Conservation (phyloP, 2,888 invertebrate species). For the Coleophora deauratella region DNA sequence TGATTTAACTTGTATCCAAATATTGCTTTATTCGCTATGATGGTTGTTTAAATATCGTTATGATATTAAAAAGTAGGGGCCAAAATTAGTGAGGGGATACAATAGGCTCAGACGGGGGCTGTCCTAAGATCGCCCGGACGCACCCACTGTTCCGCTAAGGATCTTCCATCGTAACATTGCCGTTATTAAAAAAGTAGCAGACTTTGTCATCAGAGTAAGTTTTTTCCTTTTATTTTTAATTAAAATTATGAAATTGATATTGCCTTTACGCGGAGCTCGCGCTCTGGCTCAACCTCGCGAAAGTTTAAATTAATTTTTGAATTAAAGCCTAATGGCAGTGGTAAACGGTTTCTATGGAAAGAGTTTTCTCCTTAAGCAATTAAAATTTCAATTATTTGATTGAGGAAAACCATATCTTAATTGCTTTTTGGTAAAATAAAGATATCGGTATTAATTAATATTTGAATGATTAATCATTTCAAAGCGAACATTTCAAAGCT, state of each 20-base stretch:
- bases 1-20: no score
- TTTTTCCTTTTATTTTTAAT: constrained; percentile 57
- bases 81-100: no score
- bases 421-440: constrained; percentile 47
- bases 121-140: constrained; percentile 10
- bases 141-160: constrained; percentile 24
- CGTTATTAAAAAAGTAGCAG: constrained; percentile 74
- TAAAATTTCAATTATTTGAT: constrained; percentile 62
- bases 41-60: no score
- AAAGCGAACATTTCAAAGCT: constrained; percentile 5
- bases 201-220: constrained; percentile 72
- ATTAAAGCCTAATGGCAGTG: constrained; percentile 68
- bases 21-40: no score
- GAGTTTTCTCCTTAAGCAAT: constrained; percentile 59
- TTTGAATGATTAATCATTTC: constrained; percentile 19
- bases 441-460: constrained; percentile 30
- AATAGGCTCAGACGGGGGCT: no score
- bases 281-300: constrained; percentile 64
- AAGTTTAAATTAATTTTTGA: constrained; percentile 75
- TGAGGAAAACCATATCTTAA: constrained; percentile 50
- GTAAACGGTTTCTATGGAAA: constrained; percentile 67
- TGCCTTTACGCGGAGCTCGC: constrained; percentile 64
- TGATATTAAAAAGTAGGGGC: no score
- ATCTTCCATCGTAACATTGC: constrained; percentile 58
- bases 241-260: constrained; percentile 76